These are phyloP conservation scores for Oryzias dopingdopingensis DNA, from an alignment of 2,797 vertebrate genomes.

Conservation along the genomic window DNA sequence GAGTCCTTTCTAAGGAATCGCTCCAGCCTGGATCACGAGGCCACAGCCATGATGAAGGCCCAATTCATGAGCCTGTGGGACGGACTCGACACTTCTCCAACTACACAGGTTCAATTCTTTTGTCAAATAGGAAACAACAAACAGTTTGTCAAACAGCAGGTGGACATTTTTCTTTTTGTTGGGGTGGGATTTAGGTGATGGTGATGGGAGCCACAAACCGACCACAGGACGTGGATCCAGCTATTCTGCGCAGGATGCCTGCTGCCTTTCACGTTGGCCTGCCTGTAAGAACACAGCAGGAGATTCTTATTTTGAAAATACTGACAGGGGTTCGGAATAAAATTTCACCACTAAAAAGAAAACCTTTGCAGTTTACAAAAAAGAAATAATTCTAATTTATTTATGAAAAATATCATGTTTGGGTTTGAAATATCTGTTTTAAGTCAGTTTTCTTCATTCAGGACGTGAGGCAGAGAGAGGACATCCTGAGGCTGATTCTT, in stretches of 20 bases:
- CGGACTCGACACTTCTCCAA: constrained; percentile 75
- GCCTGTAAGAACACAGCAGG: constrained; percentile 66
- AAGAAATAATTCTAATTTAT: too few species aligned
- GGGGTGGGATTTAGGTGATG: constrained; percentile 71
- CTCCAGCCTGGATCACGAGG: constrained; percentile 81
- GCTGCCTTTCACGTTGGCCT: constrained; percentile 76
- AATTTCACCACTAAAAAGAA: too few species aligned
- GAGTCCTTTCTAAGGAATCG: constrained; percentile 83
- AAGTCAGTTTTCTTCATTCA: constrained; percentile 31
- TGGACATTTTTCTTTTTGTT: not conserved
- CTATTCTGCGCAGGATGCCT: constrained; percentile 82
- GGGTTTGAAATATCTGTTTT: too few species aligned
- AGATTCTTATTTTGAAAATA: too few species aligned
- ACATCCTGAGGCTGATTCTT: constrained; percentile 80
- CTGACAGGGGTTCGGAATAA: too few species aligned
- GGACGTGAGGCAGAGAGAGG: constrained; percentile 75
- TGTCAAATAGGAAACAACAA: too few species aligned
- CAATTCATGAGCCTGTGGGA: constrained; percentile 89
- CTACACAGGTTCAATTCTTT: constrained; percentile 70
- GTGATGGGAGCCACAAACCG: constrained; percentile 85
- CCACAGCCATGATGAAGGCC: constrained; percentile 87
- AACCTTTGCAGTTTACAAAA: too few species aligned
- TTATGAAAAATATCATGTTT: too few species aligned
- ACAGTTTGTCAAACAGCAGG: not conserved
- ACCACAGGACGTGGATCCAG: constrained; percentile 80